Evolutionary conservation across 2,797 vertebrate genomes (phyloP).

Genomic region (Crocodylus rhombifer): DNA sequence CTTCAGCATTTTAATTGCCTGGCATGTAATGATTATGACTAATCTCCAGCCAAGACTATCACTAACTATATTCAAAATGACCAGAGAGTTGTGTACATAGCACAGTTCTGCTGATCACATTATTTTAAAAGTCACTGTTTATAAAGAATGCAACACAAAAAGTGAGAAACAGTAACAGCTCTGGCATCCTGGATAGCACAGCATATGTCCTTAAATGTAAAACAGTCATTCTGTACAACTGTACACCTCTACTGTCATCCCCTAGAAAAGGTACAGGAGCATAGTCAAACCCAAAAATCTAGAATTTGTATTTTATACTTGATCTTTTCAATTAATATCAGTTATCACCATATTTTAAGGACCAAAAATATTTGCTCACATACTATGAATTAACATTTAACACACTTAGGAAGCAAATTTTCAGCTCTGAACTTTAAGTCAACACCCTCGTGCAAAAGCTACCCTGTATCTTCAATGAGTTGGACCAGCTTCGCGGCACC

Average conservation of each 20-base stretch:
- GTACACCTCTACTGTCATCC: not conserved
- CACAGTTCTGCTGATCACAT: not conserved
- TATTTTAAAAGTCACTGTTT: not conserved
- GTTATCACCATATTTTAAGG: not conserved
- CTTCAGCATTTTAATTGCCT: conserved; percentile 8
- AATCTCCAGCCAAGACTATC: not conserved
- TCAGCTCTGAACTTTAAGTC: not conserved
- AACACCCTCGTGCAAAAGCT: not conserved
- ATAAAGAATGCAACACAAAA: not conserved
- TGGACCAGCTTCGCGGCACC: not conserved
- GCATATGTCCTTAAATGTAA: not conserved
- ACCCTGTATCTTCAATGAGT: not conserved
- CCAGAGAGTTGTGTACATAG: not conserved
- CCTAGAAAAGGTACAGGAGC: not conserved
- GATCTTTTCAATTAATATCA: not conserved
- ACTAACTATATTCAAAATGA: not conserved
- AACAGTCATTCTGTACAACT: not conserved
- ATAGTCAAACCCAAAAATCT: fast-evolving
- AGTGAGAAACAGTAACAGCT: not conserved
- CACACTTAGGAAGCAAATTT: fast-evolving
- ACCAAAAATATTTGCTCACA: not conserved
- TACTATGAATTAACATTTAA: fast-evolving
- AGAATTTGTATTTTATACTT: fast-evolving
- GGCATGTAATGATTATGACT: not conserved
- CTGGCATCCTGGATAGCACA: conserved; percentile 6